phyloP scores from a whole-genome alignment of 30 jellyfish, hydroid and myxozoan species.

The Aurelia sp. region DNA sequence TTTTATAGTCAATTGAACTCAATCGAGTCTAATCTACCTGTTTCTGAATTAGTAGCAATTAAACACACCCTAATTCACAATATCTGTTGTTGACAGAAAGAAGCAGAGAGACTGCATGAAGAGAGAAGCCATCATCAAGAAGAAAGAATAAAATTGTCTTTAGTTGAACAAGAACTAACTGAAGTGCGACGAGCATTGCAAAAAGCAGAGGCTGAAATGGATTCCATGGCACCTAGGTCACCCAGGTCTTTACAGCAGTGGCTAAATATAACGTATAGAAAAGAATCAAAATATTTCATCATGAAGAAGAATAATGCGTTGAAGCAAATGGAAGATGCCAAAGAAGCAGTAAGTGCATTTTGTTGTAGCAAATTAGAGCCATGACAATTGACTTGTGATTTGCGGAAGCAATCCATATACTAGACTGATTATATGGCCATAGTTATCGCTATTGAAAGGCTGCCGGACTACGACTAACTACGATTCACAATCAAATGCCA shows the following conservation, averaged over 20 bases:
- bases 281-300: slow-evolving; percentile 79
- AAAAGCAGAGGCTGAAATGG: slow-evolving; percentile 88
- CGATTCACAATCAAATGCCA: too few species aligned
- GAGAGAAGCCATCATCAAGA: slow-evolving; percentile 85
- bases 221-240: slow-evolving; percentile 49
- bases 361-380: neutral
- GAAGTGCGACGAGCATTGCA: slow-evolving; percentile 85
- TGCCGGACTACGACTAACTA: too few species aligned
- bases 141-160: slow-evolving; percentile 77
- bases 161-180: slow-evolving; percentile 87
- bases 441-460: too few species aligned
- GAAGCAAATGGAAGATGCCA: slow-evolving; percentile 93
- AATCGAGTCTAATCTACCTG: too few species aligned
- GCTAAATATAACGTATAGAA: slow-evolving; percentile 84
- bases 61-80: too few species aligned
- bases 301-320: slow-evolving; percentile 73
- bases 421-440: too few species aligned
- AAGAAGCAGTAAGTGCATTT: slow-evolving; percentile 81
- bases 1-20: too few species aligned
- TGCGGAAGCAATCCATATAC: too few species aligned
- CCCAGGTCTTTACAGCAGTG: slow-evolving; percentile 88
- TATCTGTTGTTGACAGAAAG: slow-evolving; percentile 56
- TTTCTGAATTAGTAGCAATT: too few species aligned
- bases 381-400: too few species aligned
- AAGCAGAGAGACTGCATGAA: slow-evolving; percentile 85